Evolutionary conservation across 1,140 invertebrate species (phyloP).

Genomic region (Anastrepha obliqua): DNA sequence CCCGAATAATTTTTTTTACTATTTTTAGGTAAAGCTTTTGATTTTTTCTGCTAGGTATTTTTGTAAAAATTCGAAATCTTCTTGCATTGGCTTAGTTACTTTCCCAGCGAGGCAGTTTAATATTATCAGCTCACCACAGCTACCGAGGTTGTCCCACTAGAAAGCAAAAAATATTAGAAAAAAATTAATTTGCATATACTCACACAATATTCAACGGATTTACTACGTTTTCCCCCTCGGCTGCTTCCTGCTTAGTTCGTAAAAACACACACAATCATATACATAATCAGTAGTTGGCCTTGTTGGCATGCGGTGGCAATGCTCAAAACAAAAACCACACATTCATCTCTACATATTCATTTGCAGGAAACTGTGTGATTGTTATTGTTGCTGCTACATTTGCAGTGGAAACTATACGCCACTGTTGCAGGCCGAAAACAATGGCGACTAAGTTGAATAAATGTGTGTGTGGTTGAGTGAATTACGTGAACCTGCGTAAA

Average conservation of each 20-base stretch:
- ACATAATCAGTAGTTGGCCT: background rate
- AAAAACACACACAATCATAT: background rate
- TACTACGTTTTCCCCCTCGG: slow-evolving; percentile 43
- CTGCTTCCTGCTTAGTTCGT: background rate
- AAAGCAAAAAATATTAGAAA: slow-evolving; percentile 56
- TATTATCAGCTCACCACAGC: slow-evolving; percentile 4
- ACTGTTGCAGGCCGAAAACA: background rate
- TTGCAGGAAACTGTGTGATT: background rate
- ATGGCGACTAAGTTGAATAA: background rate
- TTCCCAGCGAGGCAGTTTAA: background rate
- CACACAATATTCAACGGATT: slow-evolving; percentile 66
- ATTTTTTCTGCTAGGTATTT: too few relatives aligned
- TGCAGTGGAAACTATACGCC: slow-evolving; percentile 18
- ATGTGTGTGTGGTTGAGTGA: background rate
- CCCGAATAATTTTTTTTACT: too few relatives aligned
- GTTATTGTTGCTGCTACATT: slow-evolving; percentile 40
- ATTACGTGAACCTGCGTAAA: background rate
- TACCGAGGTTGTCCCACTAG: background rate
- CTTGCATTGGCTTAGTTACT: background rate
- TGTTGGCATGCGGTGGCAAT: background rate
- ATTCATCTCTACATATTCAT: background rate
- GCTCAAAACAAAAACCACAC: background rate
- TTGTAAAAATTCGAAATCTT: too few relatives aligned
- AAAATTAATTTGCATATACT: slow-evolving; percentile 70
- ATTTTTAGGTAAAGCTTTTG: too few relatives aligned